Base-by-base conservation (phyloP, 2,888 invertebrate species). In the Cerceris rybyensis region DNA sequence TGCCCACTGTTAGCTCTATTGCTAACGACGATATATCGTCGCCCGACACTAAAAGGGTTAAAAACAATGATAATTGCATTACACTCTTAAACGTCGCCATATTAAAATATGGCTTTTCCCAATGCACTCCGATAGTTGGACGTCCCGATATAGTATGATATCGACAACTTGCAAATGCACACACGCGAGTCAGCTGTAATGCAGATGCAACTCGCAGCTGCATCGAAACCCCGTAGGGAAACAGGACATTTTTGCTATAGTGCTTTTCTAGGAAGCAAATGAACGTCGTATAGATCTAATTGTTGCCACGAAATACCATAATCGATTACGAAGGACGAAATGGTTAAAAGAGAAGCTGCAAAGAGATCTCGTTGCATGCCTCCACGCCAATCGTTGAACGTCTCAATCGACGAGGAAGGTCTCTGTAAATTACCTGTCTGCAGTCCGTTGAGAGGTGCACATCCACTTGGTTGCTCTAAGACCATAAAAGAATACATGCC, bases 331-430 rank as follows among this genome's bases (percentile, higher is more conserved):
- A 70, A 55, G 70, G 63, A 63, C 43, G 67, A 58, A 65, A 50
- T 65, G 42, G 64, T 41, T 16, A 46, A 61, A 39, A 42, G 54
- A 59, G 64, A 14, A 67, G 63, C 52, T 13, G 13, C 14, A 28
- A 39, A 16, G 59, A 65, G 52, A 52, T 17, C 39, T 69, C 46
- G 76, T 77, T 52, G 80, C 83, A 81, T 87, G 83, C 83, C 84
- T 84, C 83, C 84, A 82, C 84, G 86, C 84, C 81, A 86, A 86
- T 80, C 60, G 17, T 28, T 63, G 63, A 84, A 87, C 85, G 76
- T 83, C 86, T 86, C 85, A 86, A 87, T 86, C 82, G 83, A 52
- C 77, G 58, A 68, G 64, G 78, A 82, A 78, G 75, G 70, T 66
- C 71, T 74, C 76, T 78, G 80, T 80, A 82, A 82, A 82, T 82